Percentiles rank a stretch among this genome's conserved stretches.
These are phyloP conservation scores for Syngnathoides biaculeatus DNA, from an alignment of 2,113 vertebrate species.

Conservation along the genomic window DNA sequence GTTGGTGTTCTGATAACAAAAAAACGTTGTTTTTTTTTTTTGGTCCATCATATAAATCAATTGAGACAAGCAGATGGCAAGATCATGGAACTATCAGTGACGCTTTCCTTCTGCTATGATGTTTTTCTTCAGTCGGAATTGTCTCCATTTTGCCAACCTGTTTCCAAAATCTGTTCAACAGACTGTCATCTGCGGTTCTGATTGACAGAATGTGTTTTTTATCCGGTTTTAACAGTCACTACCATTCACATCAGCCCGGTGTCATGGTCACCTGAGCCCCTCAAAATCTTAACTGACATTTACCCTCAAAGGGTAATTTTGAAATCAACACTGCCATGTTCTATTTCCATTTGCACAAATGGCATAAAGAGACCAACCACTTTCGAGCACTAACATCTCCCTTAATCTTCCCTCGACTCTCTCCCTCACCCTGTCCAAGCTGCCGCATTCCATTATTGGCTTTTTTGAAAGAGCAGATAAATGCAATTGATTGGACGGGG, in stretches of 20 bases:
- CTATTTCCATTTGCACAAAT: constrained; percentile 63
- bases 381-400: constrained; percentile 47
- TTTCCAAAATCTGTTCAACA: constrained; percentile 8
- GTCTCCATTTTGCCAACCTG: constrained; percentile 22
- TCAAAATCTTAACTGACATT: constrained; percentile 27
- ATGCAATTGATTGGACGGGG: constrained; percentile 68
- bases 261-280: constrained; percentile 24
- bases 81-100: constrained; percentile 39
- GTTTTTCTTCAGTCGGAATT: constrained; percentile 20
- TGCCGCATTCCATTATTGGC: constrained; percentile 67
- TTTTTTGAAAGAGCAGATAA: constrained; percentile 70
- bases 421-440: not conserved
- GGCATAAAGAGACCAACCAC: constrained; percentile 46
- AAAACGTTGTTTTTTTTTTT: constrained; percentile 27
- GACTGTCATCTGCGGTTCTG: constrained; percentile 6
- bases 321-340: constrained; percentile 42
- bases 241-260: constrained; percentile 10
- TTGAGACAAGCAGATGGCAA: constrained; percentile 62
- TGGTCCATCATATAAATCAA: constrained; percentile 40
- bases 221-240: constrained; percentile 2
- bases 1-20: constrained; percentile 40
- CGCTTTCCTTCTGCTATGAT: constrained; percentile 35
- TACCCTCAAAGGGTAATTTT: constrained; percentile 39
- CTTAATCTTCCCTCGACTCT: constrained; percentile 19
- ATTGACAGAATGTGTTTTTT: constrained; percentile 4